Percentiles rank a stretch among this genome's conserved stretches.
These are phyloP conservation scores for Porites divaricata DNA, from an alignment of 92 coral and sea anemone genomes.

Conservation along the genomic window DNA sequence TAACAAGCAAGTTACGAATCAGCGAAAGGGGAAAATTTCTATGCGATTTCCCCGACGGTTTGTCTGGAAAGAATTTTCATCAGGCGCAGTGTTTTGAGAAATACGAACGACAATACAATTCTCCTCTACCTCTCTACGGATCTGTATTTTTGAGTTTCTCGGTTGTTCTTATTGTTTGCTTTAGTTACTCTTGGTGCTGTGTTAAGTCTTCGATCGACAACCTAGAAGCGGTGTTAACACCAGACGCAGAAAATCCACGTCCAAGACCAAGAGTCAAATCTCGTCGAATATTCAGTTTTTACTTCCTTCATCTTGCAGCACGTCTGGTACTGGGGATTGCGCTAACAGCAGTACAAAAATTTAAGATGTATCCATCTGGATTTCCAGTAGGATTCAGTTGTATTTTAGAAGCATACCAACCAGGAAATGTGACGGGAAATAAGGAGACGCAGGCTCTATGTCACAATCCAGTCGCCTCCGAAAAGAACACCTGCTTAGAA, in stretches of 20 bases:
- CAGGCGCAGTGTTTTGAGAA: slow-evolving; percentile 44
- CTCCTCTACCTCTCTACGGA: slow-evolving; percentile 45
- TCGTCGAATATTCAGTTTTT: slow-evolving; percentile 43
- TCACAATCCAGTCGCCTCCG: slow-evolving; percentile 54
- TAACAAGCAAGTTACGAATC: slow-evolving; percentile 24
- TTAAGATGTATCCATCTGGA: slow-evolving; percentile 25
- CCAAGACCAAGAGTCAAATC: slow-evolving; percentile 40
- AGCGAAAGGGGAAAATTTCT: slow-evolving; percentile 29
- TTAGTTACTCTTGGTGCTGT: slow-evolving; percentile 41
- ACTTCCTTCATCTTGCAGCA: slow-evolving; percentile 47
- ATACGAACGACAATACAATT: slow-evolving; percentile 54
- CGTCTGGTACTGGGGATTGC: slow-evolving; percentile 45
- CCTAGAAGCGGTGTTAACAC: slow-evolving; percentile 25
- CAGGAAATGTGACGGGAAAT: neutral
- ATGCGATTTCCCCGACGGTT: slow-evolving; percentile 28
- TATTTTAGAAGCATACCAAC: neutral
- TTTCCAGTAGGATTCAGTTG: slow-evolving; percentile 48
- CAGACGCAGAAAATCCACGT: slow-evolving; percentile 51
- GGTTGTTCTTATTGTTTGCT: slow-evolving; percentile 8
- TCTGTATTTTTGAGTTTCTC: slow-evolving; percentile 38
- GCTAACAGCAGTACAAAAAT: slow-evolving; percentile 25
- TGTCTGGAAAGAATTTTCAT: slow-evolving; percentile 11
- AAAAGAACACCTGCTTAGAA: slow-evolving; percentile 34
- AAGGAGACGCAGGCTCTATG: slow-evolving; percentile 15
- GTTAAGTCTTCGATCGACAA: slow-evolving; percentile 56